These are phyloP conservation scores for Anolis sagrei DNA, from an alignment of 2,113 vertebrate genomes.

Conservation along the genomic window DNA sequence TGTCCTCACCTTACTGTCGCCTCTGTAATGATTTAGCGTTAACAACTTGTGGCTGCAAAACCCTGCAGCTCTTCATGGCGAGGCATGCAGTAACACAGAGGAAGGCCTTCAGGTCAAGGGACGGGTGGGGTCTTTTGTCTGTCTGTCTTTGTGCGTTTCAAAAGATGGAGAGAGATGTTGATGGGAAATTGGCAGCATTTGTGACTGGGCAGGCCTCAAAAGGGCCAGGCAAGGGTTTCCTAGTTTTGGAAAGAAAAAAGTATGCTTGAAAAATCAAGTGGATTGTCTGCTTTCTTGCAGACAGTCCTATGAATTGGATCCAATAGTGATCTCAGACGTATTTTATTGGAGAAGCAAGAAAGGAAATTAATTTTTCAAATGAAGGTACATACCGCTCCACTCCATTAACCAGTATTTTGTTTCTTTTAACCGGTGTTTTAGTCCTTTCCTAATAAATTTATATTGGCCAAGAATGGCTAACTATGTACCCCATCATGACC, in stretches of 20 bases:
- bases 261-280: background rate
- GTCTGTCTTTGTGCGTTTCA: background rate
- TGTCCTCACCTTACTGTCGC: background rate
- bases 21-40: constrained; percentile 1
- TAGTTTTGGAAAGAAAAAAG: background rate
- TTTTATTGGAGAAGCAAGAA: constrained; percentile 15
- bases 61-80: background rate
- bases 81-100: background rate
- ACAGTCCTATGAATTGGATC: background rate
- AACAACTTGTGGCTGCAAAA: background rate
- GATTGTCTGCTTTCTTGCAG: background rate
- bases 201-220: background rate
- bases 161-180: background rate
- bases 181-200: background rate
- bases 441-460: background rate
- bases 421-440: background rate
- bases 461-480: background rate
- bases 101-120: background rate
- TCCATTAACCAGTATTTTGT: background rate
- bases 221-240: too few relatives aligned
- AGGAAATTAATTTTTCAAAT: background rate
- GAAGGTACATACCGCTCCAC: background rate
- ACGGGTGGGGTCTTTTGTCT: too few relatives aligned
- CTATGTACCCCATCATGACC: background rate
- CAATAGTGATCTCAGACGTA: background rate